phyloP scores from a whole-genome alignment of 1,140 invertebrate species.

The Brachionus manjavacas region DNA sequence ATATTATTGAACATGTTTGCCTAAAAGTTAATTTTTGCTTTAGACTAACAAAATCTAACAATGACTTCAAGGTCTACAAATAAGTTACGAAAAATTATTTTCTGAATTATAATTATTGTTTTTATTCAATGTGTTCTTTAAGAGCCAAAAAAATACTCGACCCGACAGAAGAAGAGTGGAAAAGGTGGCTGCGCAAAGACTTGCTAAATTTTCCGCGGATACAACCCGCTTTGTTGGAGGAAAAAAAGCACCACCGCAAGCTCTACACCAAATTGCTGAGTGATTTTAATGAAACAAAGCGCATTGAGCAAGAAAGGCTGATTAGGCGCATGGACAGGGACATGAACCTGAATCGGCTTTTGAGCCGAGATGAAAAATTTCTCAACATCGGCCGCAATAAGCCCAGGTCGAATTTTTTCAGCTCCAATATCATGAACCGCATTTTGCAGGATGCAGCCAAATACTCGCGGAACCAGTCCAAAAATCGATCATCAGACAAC shows the following conservation, averaged over 20 bases:
- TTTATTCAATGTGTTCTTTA: not conserved
- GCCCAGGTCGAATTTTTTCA: slow-evolving; percentile 21
- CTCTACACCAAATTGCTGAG: not conserved
- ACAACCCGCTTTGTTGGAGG: not conserved
- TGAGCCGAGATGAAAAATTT: not conserved
- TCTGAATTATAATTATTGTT: not conserved
- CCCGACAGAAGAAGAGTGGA: slow-evolving; percentile 6
- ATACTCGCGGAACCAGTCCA: not conserved
- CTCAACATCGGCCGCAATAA: slow-evolving; percentile 18
- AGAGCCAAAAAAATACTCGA: not conserved
- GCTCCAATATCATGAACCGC: not conserved
- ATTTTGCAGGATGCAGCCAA: not conserved
- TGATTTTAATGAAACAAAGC: not conserved
- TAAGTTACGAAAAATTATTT: not conserved
- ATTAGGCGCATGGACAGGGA: not conserved
- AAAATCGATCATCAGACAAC: not conserved
- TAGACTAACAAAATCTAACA: not conserved
- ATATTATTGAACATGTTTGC: not conserved
- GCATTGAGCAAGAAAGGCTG: not conserved
- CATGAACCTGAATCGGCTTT: slow-evolving; percentile 18
- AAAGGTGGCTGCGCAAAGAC: not conserved
- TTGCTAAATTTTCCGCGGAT: not conserved
- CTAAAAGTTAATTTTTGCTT: not conserved
- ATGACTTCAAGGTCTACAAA: slow-evolving; percentile 10
- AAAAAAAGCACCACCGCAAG: not conserved